phyloP scores from a whole-genome alignment of 2,888 invertebrate species.

The Lasioglossum leucozonium region DNA sequence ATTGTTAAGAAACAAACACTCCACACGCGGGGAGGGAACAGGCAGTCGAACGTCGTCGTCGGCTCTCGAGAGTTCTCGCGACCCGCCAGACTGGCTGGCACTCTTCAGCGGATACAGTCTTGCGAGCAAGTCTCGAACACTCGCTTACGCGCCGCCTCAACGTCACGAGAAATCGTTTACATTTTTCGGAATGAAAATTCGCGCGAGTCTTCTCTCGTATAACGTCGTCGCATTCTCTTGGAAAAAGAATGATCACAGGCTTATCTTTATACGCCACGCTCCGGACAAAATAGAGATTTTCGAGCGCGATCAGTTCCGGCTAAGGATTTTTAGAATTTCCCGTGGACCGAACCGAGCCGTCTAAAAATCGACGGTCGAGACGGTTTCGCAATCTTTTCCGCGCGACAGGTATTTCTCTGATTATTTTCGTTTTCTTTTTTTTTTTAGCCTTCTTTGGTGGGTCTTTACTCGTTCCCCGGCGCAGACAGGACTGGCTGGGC shows the following conservation, averaged over 20 bases:
- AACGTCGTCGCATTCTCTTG: background rate
- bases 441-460: constrained; percentile 54
- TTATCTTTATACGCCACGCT: background rate
- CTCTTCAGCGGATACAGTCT: background rate
- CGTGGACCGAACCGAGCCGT: background rate
- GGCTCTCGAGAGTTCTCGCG: background rate
- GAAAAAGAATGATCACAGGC: background rate
- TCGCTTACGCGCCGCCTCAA: background rate
- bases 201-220: background rate
- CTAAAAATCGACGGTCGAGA: constrained; percentile 42
- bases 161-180: background rate
- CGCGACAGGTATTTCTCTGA: constrained; percentile 68
- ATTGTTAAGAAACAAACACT: background rate
- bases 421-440: too few relatives aligned
- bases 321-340: background rate
- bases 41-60: background rate
- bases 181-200: background rate
- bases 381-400: constrained; percentile 47
- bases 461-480: constrained; percentile 74
- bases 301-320: background rate
- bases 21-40: background rate
- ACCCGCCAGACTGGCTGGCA: background rate
- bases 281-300: background rate
- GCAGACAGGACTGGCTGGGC: constrained; percentile 68
- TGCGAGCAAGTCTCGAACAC: constrained; percentile 3